Percentiles rank a stretch among this genome's conserved stretches.
Evolutionary conservation across 2,888 invertebrate genomes (phyloP).

Genomic region (Melolontha melolontha): DNA sequence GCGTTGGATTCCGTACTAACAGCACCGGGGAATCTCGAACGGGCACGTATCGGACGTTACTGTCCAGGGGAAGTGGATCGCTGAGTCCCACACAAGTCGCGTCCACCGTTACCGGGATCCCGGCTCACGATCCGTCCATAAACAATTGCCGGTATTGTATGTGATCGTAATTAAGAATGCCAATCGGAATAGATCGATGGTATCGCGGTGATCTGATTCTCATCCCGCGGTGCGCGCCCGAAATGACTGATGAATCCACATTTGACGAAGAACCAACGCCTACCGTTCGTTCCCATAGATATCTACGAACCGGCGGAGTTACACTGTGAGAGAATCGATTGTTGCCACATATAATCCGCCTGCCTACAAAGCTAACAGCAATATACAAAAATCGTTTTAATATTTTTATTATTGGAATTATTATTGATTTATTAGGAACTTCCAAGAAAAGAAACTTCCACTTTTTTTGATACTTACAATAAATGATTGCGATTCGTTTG

Average conservation of each 20-base stretch:
- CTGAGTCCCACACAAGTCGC: slow-evolving; percentile 48
- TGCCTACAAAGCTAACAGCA: not conserved
- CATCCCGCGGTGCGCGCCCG: slow-evolving; percentile 52
- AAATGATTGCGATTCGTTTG: too few species aligned
- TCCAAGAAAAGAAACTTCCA: too few species aligned
- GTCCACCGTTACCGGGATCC: slow-evolving; percentile 46
- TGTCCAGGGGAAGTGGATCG: slow-evolving; percentile 5
- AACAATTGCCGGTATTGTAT: slow-evolving; percentile 57
- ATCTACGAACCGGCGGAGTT: not conserved
- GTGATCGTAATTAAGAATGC: slow-evolving; percentile 59
- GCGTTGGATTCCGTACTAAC: not conserved
- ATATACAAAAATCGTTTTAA: slow-evolving; percentile 3
- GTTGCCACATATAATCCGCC: slow-evolving; percentile 3
- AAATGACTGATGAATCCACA: slow-evolving; percentile 57
- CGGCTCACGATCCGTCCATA: slow-evolving; percentile 48
- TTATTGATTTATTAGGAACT: not conserved
- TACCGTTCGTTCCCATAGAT: slow-evolving; percentile 55
- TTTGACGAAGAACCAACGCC: slow-evolving; percentile 56
- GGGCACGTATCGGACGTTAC: slow-evolving; percentile 17
- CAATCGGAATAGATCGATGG: slow-evolving; percentile 56
- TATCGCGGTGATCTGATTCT: slow-evolving; percentile 53
- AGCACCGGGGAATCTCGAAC: too few species aligned
- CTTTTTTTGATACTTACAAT: too few species aligned
- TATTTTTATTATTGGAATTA: slow-evolving; percentile 6
- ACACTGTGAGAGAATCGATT: slow-evolving; percentile 40